Evolutionary conservation across 2,113 vertebrate species (phyloP).

Genomic region (Rhizomys pruinosus): DNA sequence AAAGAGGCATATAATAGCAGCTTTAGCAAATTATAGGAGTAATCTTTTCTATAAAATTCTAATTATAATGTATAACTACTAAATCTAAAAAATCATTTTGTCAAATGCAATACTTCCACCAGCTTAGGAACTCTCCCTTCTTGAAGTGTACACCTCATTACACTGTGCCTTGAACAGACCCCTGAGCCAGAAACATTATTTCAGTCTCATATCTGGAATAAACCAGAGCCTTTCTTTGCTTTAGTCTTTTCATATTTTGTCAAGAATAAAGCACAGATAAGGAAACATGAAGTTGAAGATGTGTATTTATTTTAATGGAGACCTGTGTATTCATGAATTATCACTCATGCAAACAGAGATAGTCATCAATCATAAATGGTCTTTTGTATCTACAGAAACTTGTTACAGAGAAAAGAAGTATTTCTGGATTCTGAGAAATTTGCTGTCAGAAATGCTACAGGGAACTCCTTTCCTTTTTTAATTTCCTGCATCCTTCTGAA

Average conservation of each 20-base stretch:
- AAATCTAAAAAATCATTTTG: not conserved
- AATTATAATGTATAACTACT: not conserved
- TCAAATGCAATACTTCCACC: not conserved
- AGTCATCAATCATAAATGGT: slow-evolving; percentile 70
- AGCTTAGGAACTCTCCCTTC: not conserved
- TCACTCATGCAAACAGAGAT: slow-evolving; percentile 67
- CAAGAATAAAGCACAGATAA: slow-evolving; percentile 61
- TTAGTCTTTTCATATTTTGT: slow-evolving; percentile 49
- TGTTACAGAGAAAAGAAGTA: slow-evolving; percentile 68
- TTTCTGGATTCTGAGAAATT: slow-evolving; percentile 73
- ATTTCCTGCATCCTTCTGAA: slow-evolving; percentile 70
- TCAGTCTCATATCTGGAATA: slow-evolving; percentile 6
- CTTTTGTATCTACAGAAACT: slow-evolving; percentile 50
- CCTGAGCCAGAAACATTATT: not conserved
- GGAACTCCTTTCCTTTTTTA: slow-evolving; percentile 71
- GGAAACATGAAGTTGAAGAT: slow-evolving; percentile 43
- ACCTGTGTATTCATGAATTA: slow-evolving; percentile 75
- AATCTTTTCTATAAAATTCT: not conserved
- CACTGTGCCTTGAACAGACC: not conserved
- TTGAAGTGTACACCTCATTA: not conserved
- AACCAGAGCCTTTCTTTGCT: not conserved
- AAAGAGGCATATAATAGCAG: not conserved
- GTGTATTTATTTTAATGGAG: slow-evolving; percentile 74
- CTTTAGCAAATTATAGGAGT: not conserved
- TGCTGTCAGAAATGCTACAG: slow-evolving; percentile 68